Evolutionary conservation across 1,140 invertebrate species (phyloP).

Genomic region (Halotydeus destructor): DNA sequence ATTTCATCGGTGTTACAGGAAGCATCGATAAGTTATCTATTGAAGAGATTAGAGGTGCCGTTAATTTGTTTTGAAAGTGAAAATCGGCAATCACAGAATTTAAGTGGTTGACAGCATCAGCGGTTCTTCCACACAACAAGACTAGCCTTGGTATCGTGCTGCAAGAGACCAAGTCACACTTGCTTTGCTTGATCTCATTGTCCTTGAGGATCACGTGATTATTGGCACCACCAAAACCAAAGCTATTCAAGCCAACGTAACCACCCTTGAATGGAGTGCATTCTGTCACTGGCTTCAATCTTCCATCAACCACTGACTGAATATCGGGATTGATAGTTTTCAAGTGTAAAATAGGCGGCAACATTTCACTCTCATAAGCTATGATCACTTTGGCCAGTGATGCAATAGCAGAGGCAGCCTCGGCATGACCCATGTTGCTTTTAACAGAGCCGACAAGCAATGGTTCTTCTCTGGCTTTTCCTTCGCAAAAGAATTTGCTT

Average conservation of each 20-base stretch:
- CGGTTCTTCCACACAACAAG: constrained; percentile 7
- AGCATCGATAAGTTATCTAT: constrained; percentile 6
- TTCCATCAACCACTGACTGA: constrained; percentile 39
- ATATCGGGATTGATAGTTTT: constrained; percentile 31
- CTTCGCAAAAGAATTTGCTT: constrained; percentile 17
- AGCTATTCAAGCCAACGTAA: constrained; percentile 71
- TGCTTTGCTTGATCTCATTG: background rate
- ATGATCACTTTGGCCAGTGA: constrained; percentile 29
- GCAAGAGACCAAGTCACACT: background rate
- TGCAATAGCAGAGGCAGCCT: constrained; percentile 56
- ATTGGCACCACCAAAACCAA: constrained; percentile 93
- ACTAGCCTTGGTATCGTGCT: constrained; percentile 3
- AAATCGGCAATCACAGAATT: constrained; percentile 34
- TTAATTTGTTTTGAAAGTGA: constrained; percentile 31
- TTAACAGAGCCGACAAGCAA: constrained; percentile 71
- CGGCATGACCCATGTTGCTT: constrained; percentile 77
- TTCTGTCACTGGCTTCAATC: constrained; percentile 38
- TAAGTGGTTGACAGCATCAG: constrained; percentile 23
- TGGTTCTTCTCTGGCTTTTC: constrained; percentile 37
- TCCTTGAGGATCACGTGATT: constrained; percentile 58
- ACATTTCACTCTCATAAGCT: constrained; percentile 26
- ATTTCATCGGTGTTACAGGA: constrained; percentile 4
- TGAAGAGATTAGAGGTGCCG: constrained; percentile 20
- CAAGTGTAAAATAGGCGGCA: constrained; percentile 34
- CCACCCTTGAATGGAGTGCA: constrained; percentile 44